These are phyloP conservation scores for Pangasianodon hypophthalmus DNA, from an alignment of 2,113 vertebrate species.

Conservation along the genomic window DNA sequence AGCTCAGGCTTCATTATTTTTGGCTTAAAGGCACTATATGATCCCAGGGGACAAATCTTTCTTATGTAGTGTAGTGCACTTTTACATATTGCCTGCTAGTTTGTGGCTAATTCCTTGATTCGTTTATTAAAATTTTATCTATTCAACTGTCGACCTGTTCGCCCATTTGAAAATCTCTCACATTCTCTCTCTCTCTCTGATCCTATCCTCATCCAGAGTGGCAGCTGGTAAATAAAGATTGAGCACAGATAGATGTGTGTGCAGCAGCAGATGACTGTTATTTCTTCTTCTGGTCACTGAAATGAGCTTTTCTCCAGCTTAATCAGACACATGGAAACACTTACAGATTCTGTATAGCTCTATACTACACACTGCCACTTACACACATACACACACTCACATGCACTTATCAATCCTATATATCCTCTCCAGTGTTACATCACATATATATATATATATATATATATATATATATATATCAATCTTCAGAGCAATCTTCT, in stretches of 20 bases:
- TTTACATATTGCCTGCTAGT: neutral
- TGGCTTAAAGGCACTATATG: neutral
- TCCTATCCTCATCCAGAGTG: conserved; percentile 35
- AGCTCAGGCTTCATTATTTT: neutral
- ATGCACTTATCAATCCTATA: neutral
- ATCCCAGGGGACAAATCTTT: neutral
- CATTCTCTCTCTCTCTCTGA: neutral
- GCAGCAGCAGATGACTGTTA: conserved; percentile 52
- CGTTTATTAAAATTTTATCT: neutral
- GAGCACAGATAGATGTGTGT: conserved; percentile 48
- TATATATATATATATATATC: neutral
- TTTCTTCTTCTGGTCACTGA: conserved; percentile 40
- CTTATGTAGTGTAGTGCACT: neutral
- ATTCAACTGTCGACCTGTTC: neutral
- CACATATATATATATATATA: neutral
- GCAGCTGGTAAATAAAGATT: conserved; percentile 49
- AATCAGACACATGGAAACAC: conserved; percentile 51
- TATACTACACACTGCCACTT: neutral
- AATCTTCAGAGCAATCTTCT: conserved; percentile 2
- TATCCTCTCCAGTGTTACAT: neutral
- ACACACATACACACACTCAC: neutral
- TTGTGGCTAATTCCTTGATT: neutral
- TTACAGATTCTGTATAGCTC: conserved; percentile 24
- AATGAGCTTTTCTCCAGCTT: conserved; percentile 50
- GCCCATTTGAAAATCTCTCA: neutral